These are phyloP conservation scores for Luscinia megarhynchos DNA, from an alignment of 2,797 vertebrate genomes.

Conservation along the genomic window DNA sequence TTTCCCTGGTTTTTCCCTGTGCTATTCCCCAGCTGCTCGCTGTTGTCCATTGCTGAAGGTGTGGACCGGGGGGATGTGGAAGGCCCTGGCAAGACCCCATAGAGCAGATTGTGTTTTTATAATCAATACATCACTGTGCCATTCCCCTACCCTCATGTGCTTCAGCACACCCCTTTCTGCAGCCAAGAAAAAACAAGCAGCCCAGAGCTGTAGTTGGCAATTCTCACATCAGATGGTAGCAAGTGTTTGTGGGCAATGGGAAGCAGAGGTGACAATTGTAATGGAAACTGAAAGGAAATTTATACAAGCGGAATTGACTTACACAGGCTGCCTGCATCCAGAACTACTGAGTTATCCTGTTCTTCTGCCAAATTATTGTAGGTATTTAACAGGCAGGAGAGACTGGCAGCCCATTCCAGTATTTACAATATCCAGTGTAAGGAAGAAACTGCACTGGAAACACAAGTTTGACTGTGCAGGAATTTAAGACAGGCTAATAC, in stretches of 20 bases:
- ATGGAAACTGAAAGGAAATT: background rate
- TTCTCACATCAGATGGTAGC: slow-evolving; percentile 36
- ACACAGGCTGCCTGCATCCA: background rate
- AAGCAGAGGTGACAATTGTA: background rate
- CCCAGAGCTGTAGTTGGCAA: background rate
- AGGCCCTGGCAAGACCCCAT: slow-evolving; percentile 9
- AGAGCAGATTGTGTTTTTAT: slow-evolving; percentile 29
- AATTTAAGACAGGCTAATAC: background rate
- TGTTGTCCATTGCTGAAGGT: background rate
- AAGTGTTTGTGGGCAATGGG: background rate
- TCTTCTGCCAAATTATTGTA: background rate
- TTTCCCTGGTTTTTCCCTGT: background rate
- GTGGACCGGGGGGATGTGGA: background rate
- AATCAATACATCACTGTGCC: background rate
- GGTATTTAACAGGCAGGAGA: background rate
- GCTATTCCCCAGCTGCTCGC: accelerated
- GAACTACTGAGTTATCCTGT: background rate
- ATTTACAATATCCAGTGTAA: background rate
- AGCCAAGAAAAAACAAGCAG: slow-evolving; percentile 30
- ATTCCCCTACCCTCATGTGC: background rate
- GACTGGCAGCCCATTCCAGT: background rate
- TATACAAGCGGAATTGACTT: background rate
- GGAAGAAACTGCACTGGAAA: background rate
- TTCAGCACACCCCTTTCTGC: background rate
- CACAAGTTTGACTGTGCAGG: background rate